These are phyloP conservation scores for Luscinia megarhynchos DNA, from an alignment of 2,797 vertebrate genomes.

Conservation along the genomic window DNA sequence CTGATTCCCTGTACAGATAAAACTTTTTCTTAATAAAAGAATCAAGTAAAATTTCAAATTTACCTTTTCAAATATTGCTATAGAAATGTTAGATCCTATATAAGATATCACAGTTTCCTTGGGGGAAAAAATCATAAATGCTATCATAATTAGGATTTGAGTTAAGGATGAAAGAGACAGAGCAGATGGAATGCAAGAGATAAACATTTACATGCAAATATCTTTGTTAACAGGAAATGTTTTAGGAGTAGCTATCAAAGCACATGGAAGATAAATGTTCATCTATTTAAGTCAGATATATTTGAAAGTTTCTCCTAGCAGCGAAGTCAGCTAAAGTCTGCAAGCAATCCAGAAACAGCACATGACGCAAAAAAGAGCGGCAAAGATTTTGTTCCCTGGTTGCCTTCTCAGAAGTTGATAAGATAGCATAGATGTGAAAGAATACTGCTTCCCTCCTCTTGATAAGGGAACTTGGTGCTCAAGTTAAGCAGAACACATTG, in stretches of 20 bases:
- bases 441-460: background rate
- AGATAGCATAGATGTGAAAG: background rate
- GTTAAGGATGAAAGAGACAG: conserved; percentile 23
- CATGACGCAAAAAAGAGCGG: background rate
- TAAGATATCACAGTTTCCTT: background rate
- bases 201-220: conserved; percentile 48
- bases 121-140: conserved; percentile 10
- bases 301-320: conserved; percentile 17
- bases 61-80: background rate
- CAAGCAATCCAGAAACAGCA: background rate
- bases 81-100: background rate
- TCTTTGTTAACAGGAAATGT: conserved; percentile 22
- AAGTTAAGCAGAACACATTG: background rate
- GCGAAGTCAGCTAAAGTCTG: conserved; percentile 12
- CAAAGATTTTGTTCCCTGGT: background rate
- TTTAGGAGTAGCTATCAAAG: conserved; percentile 17
- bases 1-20: background rate
- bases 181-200: conserved; percentile 29
- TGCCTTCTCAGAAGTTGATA: background rate
- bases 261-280: background rate
- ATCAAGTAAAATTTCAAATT: background rate
- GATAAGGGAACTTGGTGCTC: background rate
- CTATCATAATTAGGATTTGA: conserved; percentile 17
- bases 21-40: background rate
- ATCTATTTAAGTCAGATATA: conserved; percentile 8